phyloP scores from a whole-genome alignment of 2,797 vertebrate genomes.

The Acanthurus tractus region DNA sequence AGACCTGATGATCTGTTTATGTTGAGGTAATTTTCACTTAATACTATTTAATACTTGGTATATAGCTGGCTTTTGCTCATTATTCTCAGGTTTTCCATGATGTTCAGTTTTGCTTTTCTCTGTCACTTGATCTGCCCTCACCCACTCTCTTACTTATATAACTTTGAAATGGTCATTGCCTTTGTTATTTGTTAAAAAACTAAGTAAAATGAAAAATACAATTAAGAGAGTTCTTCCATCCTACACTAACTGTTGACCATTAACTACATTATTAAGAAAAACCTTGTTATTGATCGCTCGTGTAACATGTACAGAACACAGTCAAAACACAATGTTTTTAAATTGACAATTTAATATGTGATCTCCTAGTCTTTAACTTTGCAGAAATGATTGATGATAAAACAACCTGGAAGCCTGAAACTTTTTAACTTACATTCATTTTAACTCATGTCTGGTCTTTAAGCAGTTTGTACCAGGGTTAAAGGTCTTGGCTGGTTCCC shows the following conservation, averaged over 20 bases:
- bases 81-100: background rate
- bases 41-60: background rate
- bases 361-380: background rate
- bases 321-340: background rate
- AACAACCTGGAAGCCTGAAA: background rate
- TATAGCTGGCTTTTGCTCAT: background rate
- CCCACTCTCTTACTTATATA: background rate
- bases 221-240: too few species aligned
- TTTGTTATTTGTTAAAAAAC: background rate
- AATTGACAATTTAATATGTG: background rate
- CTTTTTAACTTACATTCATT: background rate
- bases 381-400: background rate
- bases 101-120: background rate
- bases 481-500: conserved; percentile 26
- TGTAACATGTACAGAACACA: background rate
- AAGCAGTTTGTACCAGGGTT: background rate
- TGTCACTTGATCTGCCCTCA: conserved; percentile 5
- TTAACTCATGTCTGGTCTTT: background rate
- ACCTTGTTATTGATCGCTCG: background rate
- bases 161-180: background rate
- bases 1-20: conserved; percentile 12
- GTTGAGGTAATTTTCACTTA: background rate
- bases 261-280: too few species aligned
- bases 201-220: too few species aligned
- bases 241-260: too few species aligned